These are phyloP conservation scores for Lepilemur septentrionalis DNA, from an alignment of 2,797 vertebrate species.

Conservation along the genomic window DNA sequence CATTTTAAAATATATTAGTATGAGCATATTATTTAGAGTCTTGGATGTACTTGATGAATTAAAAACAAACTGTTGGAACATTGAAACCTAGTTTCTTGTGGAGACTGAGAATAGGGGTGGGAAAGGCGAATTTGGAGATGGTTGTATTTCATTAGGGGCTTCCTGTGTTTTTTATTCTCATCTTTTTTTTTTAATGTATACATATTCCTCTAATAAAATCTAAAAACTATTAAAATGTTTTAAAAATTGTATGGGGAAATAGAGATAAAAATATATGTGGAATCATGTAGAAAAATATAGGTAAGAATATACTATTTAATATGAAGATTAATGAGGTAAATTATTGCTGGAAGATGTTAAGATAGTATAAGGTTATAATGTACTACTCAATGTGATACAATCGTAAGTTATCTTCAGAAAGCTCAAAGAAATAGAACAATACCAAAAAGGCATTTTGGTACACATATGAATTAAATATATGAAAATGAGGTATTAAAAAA, in stretches of 20 bases:
- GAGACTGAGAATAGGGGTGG: neutral
- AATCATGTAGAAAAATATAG: neutral
- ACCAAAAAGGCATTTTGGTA: neutral
- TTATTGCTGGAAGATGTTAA: neutral
- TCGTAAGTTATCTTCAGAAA: neutral
- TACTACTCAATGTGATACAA: neutral
- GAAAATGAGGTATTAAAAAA: neutral
- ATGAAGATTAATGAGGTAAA: slow-evolving; percentile 10
- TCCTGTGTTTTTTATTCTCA: neutral
- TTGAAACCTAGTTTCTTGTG: neutral
- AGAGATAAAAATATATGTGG: neutral
- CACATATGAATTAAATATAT: neutral
- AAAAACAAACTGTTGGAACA: neutral
- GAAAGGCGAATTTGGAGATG: neutral
- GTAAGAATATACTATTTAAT: neutral
- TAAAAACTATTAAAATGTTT: neutral
- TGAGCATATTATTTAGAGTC: neutral
- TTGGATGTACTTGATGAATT: neutral
- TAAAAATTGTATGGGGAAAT: neutral
- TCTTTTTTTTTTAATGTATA: neutral
- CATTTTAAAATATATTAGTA: neutral
- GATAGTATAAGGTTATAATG: neutral
- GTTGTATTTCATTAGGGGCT: neutral
- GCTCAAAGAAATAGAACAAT: neutral
- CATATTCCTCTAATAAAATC: neutral